Conservation (phyloP, 2,113 vertebrate species). For the Anguilla rostrata region DNA sequence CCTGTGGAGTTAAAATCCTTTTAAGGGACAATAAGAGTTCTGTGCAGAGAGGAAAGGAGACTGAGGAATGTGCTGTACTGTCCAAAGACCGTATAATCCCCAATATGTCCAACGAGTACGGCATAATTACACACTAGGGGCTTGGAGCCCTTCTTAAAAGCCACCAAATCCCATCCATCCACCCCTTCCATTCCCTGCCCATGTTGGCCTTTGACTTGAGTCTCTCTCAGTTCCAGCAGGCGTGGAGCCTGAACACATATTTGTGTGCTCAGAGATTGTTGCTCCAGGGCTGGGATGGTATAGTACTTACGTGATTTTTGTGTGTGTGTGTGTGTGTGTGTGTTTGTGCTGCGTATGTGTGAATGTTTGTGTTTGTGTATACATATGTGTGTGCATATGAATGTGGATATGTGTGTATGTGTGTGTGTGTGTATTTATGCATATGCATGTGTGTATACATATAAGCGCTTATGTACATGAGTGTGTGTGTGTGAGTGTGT, state of each 20-base stretch:
- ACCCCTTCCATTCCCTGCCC: conserved; percentile 20
- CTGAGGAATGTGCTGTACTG: not conserved
- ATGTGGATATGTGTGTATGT: not conserved
- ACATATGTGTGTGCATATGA: not conserved
- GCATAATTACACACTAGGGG: conserved; percentile 72
- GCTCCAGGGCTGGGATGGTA: conserved; percentile 68
- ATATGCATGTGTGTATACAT: conserved; percentile 9
- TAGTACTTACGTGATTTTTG: not conserved
- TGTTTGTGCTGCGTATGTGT: no score
- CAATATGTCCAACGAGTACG: conserved; percentile 69
- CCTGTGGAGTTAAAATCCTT: not conserved
- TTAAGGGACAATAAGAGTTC: not conserved
- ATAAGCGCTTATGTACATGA: not conserved
- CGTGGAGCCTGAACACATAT: conserved; percentile 46
- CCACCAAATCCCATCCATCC: conserved; percentile 68
- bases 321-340: not conserved
- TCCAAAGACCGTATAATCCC: conserved; percentile 47
- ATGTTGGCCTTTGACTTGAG: conserved; percentile 42
- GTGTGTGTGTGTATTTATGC: conserved; percentile 32
- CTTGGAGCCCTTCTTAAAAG: conserved; percentile 63
- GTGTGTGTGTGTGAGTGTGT: conserved; percentile 31
- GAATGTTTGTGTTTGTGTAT: no score
- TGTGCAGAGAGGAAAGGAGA: not conserved
- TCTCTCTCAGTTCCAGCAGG: conserved; percentile 45
- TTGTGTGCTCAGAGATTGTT: conserved; percentile 62